Conservation (phyloP, 2,113 vertebrate species). For the Craseonycteris thonglongyai region DNA sequence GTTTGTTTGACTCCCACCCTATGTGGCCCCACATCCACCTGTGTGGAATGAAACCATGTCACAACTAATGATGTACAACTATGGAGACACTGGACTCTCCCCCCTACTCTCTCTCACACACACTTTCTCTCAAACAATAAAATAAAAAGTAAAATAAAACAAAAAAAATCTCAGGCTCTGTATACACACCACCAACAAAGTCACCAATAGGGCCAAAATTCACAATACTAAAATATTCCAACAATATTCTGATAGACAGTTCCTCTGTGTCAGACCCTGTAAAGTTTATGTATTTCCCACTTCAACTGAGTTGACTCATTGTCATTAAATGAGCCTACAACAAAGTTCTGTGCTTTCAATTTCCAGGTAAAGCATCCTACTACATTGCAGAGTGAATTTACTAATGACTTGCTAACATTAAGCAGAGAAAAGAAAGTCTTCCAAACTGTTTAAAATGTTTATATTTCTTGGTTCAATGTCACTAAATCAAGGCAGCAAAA, state of each 20-base stretch:
- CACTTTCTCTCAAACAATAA: too few species aligned
- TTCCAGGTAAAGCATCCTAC: not conserved
- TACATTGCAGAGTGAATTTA: not conserved
- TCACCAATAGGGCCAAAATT: not conserved
- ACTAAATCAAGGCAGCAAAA: conserved; percentile 23
- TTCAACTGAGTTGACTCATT: not conserved
- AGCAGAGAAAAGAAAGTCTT: not conserved
- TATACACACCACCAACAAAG: not conserved
- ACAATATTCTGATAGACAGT: not conserved
- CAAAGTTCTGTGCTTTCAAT: not conserved
- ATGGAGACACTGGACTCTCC: too few species aligned
- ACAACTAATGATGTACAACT: too few species aligned
- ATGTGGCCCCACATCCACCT: too few species aligned
- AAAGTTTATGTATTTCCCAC: not conserved
- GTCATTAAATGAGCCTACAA: not conserved
- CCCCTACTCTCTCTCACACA: too few species aligned
- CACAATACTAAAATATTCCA: not conserved
- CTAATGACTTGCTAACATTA: not conserved
- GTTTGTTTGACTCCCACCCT: too few species aligned
- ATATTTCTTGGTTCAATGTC: conserved; percentile 16
- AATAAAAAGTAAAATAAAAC: too few species aligned
- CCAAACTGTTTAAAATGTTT: conserved; percentile 6
- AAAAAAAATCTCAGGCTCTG: not conserved
- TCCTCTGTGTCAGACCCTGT: not conserved
- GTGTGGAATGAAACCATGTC: too few species aligned